phyloP scores from a whole-genome alignment of 1,140 invertebrate genomes.

The Leguminivora glycinivorella region DNA sequence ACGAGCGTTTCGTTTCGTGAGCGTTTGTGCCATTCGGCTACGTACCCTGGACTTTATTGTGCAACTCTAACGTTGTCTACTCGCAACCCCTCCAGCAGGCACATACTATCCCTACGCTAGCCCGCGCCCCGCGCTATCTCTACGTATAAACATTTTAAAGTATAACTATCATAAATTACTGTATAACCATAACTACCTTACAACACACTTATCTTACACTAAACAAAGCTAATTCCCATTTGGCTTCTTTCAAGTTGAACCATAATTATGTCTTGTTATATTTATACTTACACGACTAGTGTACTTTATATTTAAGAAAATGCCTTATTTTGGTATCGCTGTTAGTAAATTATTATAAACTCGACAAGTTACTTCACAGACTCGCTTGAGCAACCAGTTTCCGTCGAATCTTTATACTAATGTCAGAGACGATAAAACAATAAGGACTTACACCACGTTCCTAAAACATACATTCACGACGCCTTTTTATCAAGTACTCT shows the following conservation, averaged over 20 bases:
- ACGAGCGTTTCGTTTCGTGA: too few relatives aligned
- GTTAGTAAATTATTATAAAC: conserved; percentile 61
- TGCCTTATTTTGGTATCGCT: conserved; percentile 75
- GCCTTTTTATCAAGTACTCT: not conserved
- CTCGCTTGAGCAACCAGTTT: conserved; percentile 39
- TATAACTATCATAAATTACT: conserved; percentile 57
- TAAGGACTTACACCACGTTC: not conserved
- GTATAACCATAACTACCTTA: conserved; percentile 41
- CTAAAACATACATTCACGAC: too few relatives aligned
- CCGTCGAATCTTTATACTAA: conserved; percentile 24
- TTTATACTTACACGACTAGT: conserved; percentile 52
- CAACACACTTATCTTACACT: conserved; percentile 48
- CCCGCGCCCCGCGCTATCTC: conserved; percentile 14
- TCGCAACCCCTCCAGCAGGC: conserved; percentile 17
- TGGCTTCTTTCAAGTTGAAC: conserved; percentile 79
- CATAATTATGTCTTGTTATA: conserved; percentile 75
- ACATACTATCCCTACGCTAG: not conserved
- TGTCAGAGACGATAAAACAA: not conserved
- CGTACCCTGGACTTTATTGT: too few relatives aligned
- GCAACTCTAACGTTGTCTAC: too few relatives aligned
- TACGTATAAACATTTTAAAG: conserved; percentile 25
- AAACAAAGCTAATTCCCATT: conserved; percentile 71
- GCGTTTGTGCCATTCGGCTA: too few relatives aligned
- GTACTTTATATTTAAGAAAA: conserved; percentile 54
- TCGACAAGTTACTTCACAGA: conserved; percentile 39